These are phyloP conservation scores for Helobdella robusta DNA, from an alignment of 2,888 invertebrate genomes.

Conservation along the genomic window DNA sequence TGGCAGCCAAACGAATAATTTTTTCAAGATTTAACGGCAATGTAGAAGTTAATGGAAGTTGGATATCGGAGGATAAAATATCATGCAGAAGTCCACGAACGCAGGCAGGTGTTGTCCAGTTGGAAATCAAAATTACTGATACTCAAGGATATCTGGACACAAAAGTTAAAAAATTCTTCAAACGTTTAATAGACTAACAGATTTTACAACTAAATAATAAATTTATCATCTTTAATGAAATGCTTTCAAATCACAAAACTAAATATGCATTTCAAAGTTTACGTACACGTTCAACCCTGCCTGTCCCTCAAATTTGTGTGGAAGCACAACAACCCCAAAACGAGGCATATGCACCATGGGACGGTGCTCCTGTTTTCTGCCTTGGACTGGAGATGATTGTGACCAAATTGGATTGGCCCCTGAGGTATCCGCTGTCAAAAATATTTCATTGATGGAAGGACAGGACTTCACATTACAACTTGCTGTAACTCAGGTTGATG, in stretches of 20 bases:
- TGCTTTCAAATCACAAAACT: no score
- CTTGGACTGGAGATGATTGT: conserved; percentile 37
- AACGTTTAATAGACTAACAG: no score
- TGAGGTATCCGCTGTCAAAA: conserved; percentile 1
- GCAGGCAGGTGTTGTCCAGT: conserved; percentile 8
- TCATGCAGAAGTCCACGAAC: conserved; percentile 28
- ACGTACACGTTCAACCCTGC: no score
- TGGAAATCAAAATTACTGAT: conserved; percentile 28
- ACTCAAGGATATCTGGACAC: conserved; percentile 11
- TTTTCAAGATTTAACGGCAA: conserved; percentile 26
- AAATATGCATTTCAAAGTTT: no score
- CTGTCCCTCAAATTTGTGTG: conserved; percentile 36
- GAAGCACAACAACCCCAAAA: conserved; percentile 29
- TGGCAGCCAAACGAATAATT: no score
- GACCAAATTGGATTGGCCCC: conserved; percentile 25
- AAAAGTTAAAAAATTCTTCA: conserved; percentile 16
- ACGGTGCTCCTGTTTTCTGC: conserved; percentile 34
- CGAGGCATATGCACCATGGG: conserved; percentile 36
- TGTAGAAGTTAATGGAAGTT: conserved; percentile 29
- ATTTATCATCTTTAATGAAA: no score
- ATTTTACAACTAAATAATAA: no score
- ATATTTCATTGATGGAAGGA: conserved; percentile 17
- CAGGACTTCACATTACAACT: conserved; percentile 19
- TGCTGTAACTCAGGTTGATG: conserved; percentile 24
- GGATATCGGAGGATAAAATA: conserved; percentile 30